Evolutionary conservation across 2,888 invertebrate species (phyloP), one percentile per base, ranked within the genome.

Genomic region (Ceramica pisi): DNA sequence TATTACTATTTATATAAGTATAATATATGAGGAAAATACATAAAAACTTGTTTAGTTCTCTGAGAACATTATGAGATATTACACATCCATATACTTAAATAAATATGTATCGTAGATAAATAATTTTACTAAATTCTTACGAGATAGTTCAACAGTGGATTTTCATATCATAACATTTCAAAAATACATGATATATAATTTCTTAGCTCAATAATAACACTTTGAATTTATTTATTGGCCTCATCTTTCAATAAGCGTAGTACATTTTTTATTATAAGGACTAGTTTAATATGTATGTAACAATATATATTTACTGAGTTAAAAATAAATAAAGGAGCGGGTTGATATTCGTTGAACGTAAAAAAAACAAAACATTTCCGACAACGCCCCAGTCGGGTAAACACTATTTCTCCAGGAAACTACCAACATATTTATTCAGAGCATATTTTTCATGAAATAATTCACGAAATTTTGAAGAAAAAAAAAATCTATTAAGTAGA

Each of bases 121-220:
- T 53, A 60, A 10, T 67, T 70, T 79, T n/a, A 63, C 23, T 48
- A 66, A 68, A 67, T 48, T 60, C 68, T 68, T 72, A 63, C n/a
- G 59, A 59, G 48, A 59, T 76, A 6, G 21, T 71, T 80, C 48
- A 76, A 80, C 79, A 72, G 55, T 68, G 71, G 41, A 75, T 75
- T 79, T 23, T 51, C 50, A 63, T 50, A 63, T 57, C 56, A 69
- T 67, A 71, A 73, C 60, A 60, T 71, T 74, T 82, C 75, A 82
- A 81, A 78, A 78, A 82, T 82, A 80, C 67, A 71, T 71, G 60
- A 62, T 75, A 55, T 74, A 77, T 70, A 41, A 73, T 80, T 80
- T 82, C 67, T 78, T 75, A 76, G 60, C 35, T 67, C 61, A 65
- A 69, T 70, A 66, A 53, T 81, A 78, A 77, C 80, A 80, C 53